Percentiles rank a stretch among this genome's conserved stretches.
phyloP scores from a whole-genome alignment of 92 coral and sea anemone species.

The Epizoanthus stellaris region DNA sequence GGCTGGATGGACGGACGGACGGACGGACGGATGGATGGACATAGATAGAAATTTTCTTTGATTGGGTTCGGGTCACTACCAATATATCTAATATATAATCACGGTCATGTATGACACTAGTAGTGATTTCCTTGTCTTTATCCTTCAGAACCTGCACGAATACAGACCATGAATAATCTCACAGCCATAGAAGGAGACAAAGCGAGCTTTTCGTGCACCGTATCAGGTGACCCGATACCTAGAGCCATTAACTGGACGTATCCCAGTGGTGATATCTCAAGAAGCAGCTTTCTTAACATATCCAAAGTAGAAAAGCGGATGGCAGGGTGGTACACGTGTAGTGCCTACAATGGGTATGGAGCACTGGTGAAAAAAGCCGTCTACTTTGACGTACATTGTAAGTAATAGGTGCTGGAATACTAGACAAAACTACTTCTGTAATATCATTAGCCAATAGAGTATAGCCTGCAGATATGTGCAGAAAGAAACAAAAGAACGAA shows the following conservation, averaged over 20 bases:
- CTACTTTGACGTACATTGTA: conserved; percentile 11
- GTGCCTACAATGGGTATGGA: conserved; percentile 37
- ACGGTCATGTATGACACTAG: no score
- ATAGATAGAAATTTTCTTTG: no score
- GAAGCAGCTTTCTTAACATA: neutral
- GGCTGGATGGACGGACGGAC: no score
- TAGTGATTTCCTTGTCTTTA: neutral
- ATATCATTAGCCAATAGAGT: no score
- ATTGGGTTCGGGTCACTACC: no score
- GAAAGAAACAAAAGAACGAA: no score
- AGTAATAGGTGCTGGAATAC: neutral
- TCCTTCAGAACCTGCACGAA: conserved; percentile 13
- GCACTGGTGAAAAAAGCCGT: neutral
- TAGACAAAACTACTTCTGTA: no score
- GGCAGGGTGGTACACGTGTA: conserved; percentile 27
- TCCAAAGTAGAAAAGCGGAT: neutral
- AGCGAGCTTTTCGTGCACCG: neutral
- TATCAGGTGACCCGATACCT: conserved; percentile 13
- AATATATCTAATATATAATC: no score
- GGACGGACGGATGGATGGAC: no score
- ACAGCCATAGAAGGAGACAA: neutral
- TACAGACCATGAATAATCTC: neutral
- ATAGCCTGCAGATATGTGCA: no score
- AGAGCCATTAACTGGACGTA: neutral
- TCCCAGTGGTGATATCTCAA: neutral